Conservation (phyloP, 2,113 vertebrate genomes). For the Stomatorhinus ivindoensis region DNA sequence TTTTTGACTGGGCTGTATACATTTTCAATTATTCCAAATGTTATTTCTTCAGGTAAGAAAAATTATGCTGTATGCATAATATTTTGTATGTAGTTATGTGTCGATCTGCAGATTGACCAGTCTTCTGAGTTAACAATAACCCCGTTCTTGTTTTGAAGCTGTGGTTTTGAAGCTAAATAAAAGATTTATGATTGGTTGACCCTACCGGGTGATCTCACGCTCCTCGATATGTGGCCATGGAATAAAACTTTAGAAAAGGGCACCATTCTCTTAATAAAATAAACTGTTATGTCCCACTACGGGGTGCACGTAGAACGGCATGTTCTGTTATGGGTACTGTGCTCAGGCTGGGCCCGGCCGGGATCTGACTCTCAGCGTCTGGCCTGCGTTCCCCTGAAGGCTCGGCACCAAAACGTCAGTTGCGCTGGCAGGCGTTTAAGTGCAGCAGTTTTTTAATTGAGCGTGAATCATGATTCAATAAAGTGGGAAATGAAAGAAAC, state of each 20-base stretch:
- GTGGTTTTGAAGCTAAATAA: background rate
- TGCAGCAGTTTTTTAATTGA: constrained; percentile 21
- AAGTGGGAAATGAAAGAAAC: constrained; percentile 7
- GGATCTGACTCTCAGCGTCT: background rate
- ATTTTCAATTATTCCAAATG: background rate
- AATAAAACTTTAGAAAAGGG: constrained; percentile 9
- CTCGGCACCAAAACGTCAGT: constrained; percentile 4
- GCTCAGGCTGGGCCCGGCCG: background rate
- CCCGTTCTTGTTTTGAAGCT: background rate
- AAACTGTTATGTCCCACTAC: background rate
- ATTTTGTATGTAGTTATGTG: background rate
- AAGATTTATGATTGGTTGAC: background rate
- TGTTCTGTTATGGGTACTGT: background rate
- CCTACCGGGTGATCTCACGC: background rate
- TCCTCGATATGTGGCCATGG: background rate
- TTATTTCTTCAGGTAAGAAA: background rate
- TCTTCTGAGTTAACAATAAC: background rate
- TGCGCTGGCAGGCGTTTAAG: constrained; percentile 24
- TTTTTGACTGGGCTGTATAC: background rate
- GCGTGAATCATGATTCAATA: constrained; percentile 26
- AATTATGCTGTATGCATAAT: background rate
- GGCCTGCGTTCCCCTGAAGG: constrained; percentile 7
- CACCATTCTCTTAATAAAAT: constrained; percentile 1
- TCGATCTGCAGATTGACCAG: background rate
- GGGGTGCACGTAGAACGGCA: constrained; percentile 8